Base-by-base conservation (phyloP, 2,113 vertebrate genomes). In the Lagenorhynchus albirostris region DNA sequence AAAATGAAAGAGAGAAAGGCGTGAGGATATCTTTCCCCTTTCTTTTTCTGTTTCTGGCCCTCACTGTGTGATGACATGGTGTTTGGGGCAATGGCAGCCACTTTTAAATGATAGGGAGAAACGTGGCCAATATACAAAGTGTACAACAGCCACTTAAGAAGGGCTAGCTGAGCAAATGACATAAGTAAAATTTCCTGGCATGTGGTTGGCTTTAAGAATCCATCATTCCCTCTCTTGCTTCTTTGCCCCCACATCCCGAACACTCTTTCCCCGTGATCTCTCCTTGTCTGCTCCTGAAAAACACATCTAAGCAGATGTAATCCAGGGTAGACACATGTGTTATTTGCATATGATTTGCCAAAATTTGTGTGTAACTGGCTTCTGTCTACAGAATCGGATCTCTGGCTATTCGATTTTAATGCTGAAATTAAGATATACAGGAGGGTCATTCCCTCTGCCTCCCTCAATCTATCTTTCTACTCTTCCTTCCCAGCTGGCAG, bases 351-450 rank as follows among this genome's bases (percentile, higher is more conserved):
- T 21, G 31, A 91, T 89, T 96, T 93, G 88, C 67, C 79, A 26
- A 84, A 89, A 89, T 95, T 44, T 95, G 89, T 41, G 10, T 94
- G 65, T 86, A 77, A 93, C 91, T 94, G 85, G 53, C 63, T 55
- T 83, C 65, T 67, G 63, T 58, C 93, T 89, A 77, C 31, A 79
- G 44, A 95, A 92, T 94, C 95, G 41, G 73, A 58, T 81, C 94
- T 90, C 91, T 55, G 60, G 63, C 90, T 87, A 38, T 96, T 91
- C 74, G 74, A n/a, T 84, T 93, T 89, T 41, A 17, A 80, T 31
- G 76, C 80, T 82, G 41, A 89, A 80, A 50, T 11, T 26, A 53
- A 83, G 80, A 80, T 47, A 29, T 3, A 29, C 29, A 0, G 65
- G 10, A 44, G 38, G 68, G 77, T 53, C 38, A 15, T 21, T 23